Evolutionary conservation across 1,140 invertebrate genomes (phyloP), one percentile per base, ranked within the genome.

Genomic region (Hylaeus anthracinus): DNA sequence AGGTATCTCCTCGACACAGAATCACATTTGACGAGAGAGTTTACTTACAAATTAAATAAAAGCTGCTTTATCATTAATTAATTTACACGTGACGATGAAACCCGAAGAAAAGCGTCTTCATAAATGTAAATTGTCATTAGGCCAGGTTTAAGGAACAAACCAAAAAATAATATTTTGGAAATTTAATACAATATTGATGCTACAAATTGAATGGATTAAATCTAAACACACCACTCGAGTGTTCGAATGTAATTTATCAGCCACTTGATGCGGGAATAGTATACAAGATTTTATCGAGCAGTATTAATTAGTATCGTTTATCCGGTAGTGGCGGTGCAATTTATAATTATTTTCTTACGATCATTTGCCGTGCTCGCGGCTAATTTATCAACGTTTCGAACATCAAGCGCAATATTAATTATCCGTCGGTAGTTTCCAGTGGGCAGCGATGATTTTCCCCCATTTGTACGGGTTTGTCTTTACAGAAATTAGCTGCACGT

Each of bases 381-480:
- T 9, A 56, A 76, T 67, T 76, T 58, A 67, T 58, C 41, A 58
- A 76, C 8, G 51, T 14, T 9, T 9, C 3, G 48, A 53, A 48
- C n/a, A 63, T 41, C 45, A 9, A 26, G 1, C 3, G 1, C 1
- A 2, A 0, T 41, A 48, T n/a, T 14, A 45, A 67, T 67, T 58
- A 37, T 37, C 41, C n/a, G 26, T 12, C 6, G 5, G 14, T 3
- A 9, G 41, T 37, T 45, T 55, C 12, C 3, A 5, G 1, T 0
- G 10, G 1, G 12, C 1, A 48, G 3, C 4, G 1, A 53, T 15
- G 4, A 63, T 63, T 63, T 48, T 8, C 14, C 14, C 14, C 9
- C 14, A 1, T n/a, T 67, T 53, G 26, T 51, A 64, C 0, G 0
- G 1, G 37, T 10, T 37, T 26, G 37, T 14, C 14, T 64, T 15